A percentile compares a stretch with the other conserved stretches of the same genome.
phyloP scores from a whole-genome alignment of 2,888 invertebrate species.

The Trissolcus brochymenae region DNA sequence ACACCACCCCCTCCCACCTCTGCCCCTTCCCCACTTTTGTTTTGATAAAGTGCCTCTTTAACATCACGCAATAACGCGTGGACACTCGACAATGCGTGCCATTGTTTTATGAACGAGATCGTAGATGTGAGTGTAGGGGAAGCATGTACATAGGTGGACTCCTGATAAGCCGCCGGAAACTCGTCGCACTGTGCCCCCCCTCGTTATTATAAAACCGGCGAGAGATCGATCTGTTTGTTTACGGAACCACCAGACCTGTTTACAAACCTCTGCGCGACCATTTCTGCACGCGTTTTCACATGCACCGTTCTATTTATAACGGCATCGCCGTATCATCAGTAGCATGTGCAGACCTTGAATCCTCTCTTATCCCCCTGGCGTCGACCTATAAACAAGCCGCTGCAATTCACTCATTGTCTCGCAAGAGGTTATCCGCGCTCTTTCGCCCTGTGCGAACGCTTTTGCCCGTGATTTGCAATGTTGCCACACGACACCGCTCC shows the following conservation, averaged over 20 bases:
- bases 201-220: not conserved
- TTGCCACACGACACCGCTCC: conserved; percentile 30
- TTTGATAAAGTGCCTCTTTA: not conserved
- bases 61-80: not conserved
- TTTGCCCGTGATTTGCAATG: conserved; percentile 35
- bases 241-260: not conserved
- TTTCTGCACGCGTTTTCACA: conserved; percentile 20
- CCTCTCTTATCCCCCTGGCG: conserved; percentile 29
- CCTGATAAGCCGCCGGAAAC: not conserved
- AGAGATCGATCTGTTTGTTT: conserved; percentile 3
- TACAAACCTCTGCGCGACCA: not conserved
- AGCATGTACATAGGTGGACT: too few species aligned
- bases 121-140: too few species aligned
- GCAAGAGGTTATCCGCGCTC: conserved; percentile 35
- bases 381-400: conserved; percentile 46
- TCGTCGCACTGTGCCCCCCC: not conserved
- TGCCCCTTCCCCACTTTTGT: not conserved
- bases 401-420: conserved; percentile 38
- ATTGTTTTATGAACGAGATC: too few species aligned
- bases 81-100: not conserved
- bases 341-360: conserved; percentile 49
- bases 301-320: conserved; percentile 34
- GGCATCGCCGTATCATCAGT: conserved; percentile 5
- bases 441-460: conserved; percentile 11
- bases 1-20: not conserved